Evolutionary conservation across 2,113 vertebrate species (phyloP), one percentile per base, ranked within the genome.

Genomic region (Cavia porcellus): DNA sequence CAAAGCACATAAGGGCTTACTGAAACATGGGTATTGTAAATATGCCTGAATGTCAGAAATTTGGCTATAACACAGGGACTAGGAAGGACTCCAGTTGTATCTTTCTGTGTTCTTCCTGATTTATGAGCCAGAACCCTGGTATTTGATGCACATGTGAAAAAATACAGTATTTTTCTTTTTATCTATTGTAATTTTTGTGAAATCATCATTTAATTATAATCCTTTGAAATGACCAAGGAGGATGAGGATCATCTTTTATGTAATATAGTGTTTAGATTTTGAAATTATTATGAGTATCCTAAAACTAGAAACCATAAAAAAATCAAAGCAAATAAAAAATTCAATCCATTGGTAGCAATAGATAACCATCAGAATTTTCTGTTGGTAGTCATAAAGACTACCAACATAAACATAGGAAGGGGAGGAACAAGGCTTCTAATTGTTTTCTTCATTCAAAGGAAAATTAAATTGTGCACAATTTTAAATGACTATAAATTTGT

Each of bases 31-130:
- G 97, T 98, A 97, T 98, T 96, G 92, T 96, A 98, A 99, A 98
- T 97, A 97, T 97, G 97, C 91, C 97, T 98, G 98, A 99, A 99
- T 98, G 98, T 98, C 98, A 99, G 94, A 92, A 96, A 98, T 98
- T 98, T 98, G 98, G 98, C 98, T 98, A 72, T 97, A 90, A 90
- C 86, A 96, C 72, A 95, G 79, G 66, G 95, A 97, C 95, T 91
- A 98, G 98, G 97, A 98, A 98, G 97, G 72, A 96, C 66, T 98
- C 98, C 98, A 98, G 83, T 81, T 97, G 75, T 83, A 92, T 96
- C 95, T 98, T 98, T 96, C 97, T 97, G 97, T 93, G 72, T 75
- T 96, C 95, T 98, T 98, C 93, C 90, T 97, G 88, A 94, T 96
- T 96, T 57, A 91, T 94, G 66, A 98, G 96, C 97, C 98, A 98